Base-by-base conservation (phyloP, 1,140 invertebrate genomes). In the Drosophila simulans region DNA sequence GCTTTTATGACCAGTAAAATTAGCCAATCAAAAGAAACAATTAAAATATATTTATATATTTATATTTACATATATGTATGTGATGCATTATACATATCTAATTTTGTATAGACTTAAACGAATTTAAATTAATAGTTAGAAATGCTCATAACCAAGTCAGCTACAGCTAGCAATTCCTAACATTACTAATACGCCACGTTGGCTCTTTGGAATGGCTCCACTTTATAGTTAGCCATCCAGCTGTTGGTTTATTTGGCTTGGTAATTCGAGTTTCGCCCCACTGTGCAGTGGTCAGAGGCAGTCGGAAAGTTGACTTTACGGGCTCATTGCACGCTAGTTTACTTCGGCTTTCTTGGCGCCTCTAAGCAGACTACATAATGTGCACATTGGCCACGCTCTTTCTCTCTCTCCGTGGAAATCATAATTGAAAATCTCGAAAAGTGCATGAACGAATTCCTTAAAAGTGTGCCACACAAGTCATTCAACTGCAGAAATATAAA, bases 401-500 rank as follows among this genome's bases (percentile, higher is more conserved):
- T 55, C 7, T 35, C 4, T 12, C 42, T 20, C 42, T 12, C 13
- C 5, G 4, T 11, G 35, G 20, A 45, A 37, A 25, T 52, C 25
- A 43, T 45, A 54, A 74, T 56, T 49, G 22, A 34, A 55, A 55
- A 35, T 62, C 35, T 51, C 39, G 25, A 13, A 45, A 52, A 55
- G 48, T 60, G 52, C 62, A 48, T 34, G 37, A 31, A n/a, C 8
- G 31, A 46, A 66, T 60, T 27, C 20, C 25, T 49, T 4, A 20
- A 74, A 66, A 56, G 15, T 55, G 51, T 49, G 42, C 17, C 48
- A 54, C 43, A 25, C 42, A 31, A 60, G 59, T 64, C 53, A 63
- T 66, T 65, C 46, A 75, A 74, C 63, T 65, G 52, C 25, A 34
- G 37, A 48, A 12, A 52, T 12, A 37, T 37, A 13, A 25, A 58